Evolutionary conservation across 2,888 invertebrate genomes (phyloP).

Genomic region (Macropis europaea): DNA sequence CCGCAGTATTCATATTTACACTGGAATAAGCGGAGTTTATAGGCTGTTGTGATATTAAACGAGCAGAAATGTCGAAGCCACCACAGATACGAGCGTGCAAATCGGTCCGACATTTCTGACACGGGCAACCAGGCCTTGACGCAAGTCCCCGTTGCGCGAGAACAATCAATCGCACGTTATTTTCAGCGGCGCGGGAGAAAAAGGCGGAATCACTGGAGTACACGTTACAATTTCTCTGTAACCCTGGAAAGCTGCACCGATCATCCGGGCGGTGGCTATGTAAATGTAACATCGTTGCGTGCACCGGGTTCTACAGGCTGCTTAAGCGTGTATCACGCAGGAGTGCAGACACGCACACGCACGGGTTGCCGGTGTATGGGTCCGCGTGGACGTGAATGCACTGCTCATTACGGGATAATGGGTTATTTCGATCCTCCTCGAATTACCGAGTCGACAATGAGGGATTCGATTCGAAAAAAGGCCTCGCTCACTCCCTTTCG

Average conservation of each 20-base stretch:
- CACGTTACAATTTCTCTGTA: background rate
- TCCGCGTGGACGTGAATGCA: constrained; percentile 63
- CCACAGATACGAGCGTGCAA: background rate
- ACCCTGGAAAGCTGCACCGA: background rate
- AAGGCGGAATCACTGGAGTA: no score
- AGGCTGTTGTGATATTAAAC: background rate
- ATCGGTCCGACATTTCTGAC: background rate
- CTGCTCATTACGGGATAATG: constrained; percentile 76
- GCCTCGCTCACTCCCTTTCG: constrained; percentile 40
- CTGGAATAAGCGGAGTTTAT: background rate
- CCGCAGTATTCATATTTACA: background rate
- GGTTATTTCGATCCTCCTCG: constrained; percentile 77
- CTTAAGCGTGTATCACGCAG: constrained; percentile 1
- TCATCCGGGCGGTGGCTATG: constrained; percentile 4
- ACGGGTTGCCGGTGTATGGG: constrained; percentile 11
- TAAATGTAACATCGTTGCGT: constrained; percentile 40
- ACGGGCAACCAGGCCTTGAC: background rate
- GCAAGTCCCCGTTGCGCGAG: background rate
- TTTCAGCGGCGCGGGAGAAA: background rate
- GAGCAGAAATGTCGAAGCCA: background rate
- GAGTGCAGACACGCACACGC: background rate
- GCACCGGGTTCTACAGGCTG: constrained; percentile 2
- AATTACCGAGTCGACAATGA: constrained; percentile 77
- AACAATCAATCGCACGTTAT: background rate
- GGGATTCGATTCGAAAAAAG: constrained; percentile 75